These are phyloP conservation scores for Sycobia sp. DNA, from an alignment of 1,140 invertebrate species.

Conservation along the genomic window DNA sequence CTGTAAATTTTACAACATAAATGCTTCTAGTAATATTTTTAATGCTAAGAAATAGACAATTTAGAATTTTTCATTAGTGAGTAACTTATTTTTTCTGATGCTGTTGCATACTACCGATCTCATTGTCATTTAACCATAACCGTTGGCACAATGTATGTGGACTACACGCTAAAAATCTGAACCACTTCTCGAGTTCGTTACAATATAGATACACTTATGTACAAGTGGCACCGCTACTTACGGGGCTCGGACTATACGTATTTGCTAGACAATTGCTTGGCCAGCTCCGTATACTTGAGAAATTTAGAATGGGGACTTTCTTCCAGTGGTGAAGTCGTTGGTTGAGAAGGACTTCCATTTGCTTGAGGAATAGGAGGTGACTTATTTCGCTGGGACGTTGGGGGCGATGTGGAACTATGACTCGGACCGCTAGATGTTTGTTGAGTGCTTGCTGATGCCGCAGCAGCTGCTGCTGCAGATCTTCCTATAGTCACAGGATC, in stretches of 20 bases:
- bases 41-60: too few species aligned
- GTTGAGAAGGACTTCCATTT: slow-evolving; percentile 60
- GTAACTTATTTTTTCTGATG: too few species aligned
- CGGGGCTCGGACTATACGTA: slow-evolving; percentile 76
- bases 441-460: slow-evolving; percentile 57
- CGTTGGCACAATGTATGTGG: slow-evolving; percentile 34
- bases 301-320: slow-evolving; percentile 96
- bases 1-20: too few species aligned
- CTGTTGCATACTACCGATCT: not conserved
- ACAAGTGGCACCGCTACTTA: slow-evolving; percentile 62
- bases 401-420: slow-evolving; percentile 50
- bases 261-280: slow-evolving; percentile 94
- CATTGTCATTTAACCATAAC: slow-evolving; percentile 23
- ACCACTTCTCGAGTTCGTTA: slow-evolving; percentile 40
- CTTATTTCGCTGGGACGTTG: slow-evolving; percentile 58
- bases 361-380: slow-evolving; percentile 63
- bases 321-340: slow-evolving; percentile 68
- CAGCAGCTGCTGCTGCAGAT: slow-evolving; percentile 56
- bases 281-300: slow-evolving; percentile 94
- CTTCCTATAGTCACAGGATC: slow-evolving; percentile 69
- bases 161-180: slow-evolving; percentile 12
- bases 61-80: too few species aligned
- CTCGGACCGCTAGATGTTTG: slow-evolving; percentile 54
- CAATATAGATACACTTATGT: slow-evolving; percentile 63
- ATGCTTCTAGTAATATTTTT: too few species aligned